A percentile compares a stretch with the other conserved stretches of the same genome.
Conservation (phyloP, 1,140 invertebrate genomes). For the Ceratina calcarata region DNA sequence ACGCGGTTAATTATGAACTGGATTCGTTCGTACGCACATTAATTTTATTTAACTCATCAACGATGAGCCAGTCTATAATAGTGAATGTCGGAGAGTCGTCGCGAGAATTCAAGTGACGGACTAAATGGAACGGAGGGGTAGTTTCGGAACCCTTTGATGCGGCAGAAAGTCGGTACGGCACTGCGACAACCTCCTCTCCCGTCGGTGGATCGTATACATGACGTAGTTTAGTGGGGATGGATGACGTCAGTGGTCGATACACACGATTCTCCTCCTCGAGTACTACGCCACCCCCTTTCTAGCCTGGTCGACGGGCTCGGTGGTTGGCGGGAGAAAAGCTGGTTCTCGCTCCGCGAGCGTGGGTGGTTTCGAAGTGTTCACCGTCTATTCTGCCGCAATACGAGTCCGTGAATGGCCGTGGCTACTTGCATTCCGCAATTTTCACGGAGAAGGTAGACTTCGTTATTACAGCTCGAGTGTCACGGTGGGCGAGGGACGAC, state of each 20-base stretch:
- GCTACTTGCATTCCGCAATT: slow-evolving; percentile 63
- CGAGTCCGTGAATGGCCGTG: slow-evolving; percentile 60
- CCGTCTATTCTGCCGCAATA: slow-evolving; percentile 61
- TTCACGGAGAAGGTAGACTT: slow-evolving; percentile 55
- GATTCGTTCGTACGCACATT: too few relatives aligned
- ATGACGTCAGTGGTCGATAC: slow-evolving; percentile 76
- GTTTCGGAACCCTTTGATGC: slow-evolving; percentile 27
- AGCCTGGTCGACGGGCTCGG: not conserved
- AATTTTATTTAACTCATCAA: too few relatives aligned
- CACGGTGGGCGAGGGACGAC: slow-evolving; percentile 5
- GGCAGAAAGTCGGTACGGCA: slow-evolving; percentile 53
- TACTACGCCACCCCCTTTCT: slow-evolving; percentile 64
- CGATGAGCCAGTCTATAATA: too few relatives aligned
- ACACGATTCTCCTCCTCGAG: slow-evolving; percentile 66
- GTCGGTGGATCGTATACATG: slow-evolving; percentile 63
- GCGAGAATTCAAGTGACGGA: not conserved
- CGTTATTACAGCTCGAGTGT: slow-evolving; percentile 60
- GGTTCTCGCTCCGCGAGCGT: slow-evolving; percentile 36
- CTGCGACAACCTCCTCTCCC: slow-evolving; percentile 61
- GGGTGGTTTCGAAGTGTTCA: slow-evolving; percentile 50
- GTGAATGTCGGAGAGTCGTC: not conserved
- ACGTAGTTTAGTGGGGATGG: slow-evolving; percentile 69
- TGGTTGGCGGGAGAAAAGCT: not conserved
- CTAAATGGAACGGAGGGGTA: not conserved
- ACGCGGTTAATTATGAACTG: too few relatives aligned